Evolutionary conservation across 2,113 vertebrate species (phyloP), one percentile per base, ranked within the genome.

Genomic region (Pedionomus torquatus): DNA sequence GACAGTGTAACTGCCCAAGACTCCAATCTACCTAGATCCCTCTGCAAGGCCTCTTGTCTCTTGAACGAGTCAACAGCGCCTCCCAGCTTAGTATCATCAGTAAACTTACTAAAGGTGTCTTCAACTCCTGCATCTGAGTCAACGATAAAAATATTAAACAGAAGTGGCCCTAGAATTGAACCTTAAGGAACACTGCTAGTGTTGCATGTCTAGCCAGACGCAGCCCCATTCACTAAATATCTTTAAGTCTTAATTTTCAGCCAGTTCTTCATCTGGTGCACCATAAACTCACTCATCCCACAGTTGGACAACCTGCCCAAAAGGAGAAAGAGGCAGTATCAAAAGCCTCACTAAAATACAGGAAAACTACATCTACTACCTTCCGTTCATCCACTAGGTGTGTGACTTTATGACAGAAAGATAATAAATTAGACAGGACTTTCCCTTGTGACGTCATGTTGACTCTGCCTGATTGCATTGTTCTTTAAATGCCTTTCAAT

Each of bases 211-310:
- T 18, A 84, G 48, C 2, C 20, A 90, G 19, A 68, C 12, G 14
- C 6, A 89, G 26, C 31, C 37, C 21, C 21, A 31, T 61, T 48
- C 72, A 75, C 6, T 57, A 26, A 5, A 83, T 24, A 12, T 3
- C 28, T 17, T 28, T 69, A 8, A 63, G 48, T 17, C n/a, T 26
- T 51, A 23, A 24, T 2, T 0, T 44, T 68, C 37, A 84, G 64
- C 6, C 43, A 75, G 10, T 49, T 92, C 81, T 83, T 81, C 31
- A 69, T 26, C 9, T 17, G 55, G 30, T 1, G 10, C 30, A 48
- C 23, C 0, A 0, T 20, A 30, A 83, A 80, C 17, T 28, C 11
- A 1, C 14, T 82, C 30, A 43, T 26, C 5, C 25, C 18, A n/a
- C 23, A 68, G 9, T 2, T 61, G 17, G 8, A 71, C 21, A 79